phyloP scores from a whole-genome alignment of 2,888 invertebrate genomes.

The Zygothrica quintamaculata region DNA sequence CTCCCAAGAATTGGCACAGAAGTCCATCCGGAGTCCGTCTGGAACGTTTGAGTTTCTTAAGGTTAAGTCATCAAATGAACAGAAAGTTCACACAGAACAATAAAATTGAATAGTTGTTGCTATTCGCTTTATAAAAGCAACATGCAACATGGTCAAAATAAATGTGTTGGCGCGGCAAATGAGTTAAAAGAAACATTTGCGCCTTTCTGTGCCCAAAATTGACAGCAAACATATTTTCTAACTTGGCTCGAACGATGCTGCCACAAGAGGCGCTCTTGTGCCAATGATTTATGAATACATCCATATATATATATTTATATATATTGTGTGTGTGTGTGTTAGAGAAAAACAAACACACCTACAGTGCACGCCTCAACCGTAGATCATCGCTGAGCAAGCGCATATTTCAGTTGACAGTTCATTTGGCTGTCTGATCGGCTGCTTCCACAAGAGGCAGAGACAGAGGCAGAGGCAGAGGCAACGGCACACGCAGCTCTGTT shows the following conservation, averaged over 20 bases:
- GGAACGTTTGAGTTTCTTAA: conserved; percentile 12
- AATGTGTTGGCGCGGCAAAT: conserved; percentile 71
- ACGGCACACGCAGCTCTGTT: conserved; percentile 4
- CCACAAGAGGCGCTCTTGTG: conserved; percentile 21
- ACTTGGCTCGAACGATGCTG: conserved; percentile 30
- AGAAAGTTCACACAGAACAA: not conserved
- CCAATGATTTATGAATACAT: conserved; percentile 58
- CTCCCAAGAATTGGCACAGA: conserved; percentile 53
- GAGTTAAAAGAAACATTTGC: conserved; percentile 49
- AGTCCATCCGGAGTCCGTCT: conserved; percentile 36
- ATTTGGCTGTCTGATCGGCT: conserved; percentile 70
- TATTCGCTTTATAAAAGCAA: too few relatives aligned
- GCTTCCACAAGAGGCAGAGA: conserved; percentile 32
- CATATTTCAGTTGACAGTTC: conserved; percentile 74
- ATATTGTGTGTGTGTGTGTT: conserved; percentile 56
- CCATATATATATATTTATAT: too few relatives aligned
- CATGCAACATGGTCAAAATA: conserved; percentile 38
- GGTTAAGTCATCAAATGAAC: conserved; percentile 8
- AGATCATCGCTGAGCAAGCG: conserved; percentile 54
- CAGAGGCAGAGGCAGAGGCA: too few relatives aligned
- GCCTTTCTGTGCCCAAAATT: conserved; percentile 49
- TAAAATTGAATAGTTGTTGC: conserved; percentile 24
- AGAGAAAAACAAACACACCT: conserved; percentile 42
- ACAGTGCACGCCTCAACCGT: conserved; percentile 58
- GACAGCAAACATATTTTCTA: conserved; percentile 72